Base-by-base conservation (phyloP, 2,888 invertebrate genomes). In the Andrena bicolor region DNA sequence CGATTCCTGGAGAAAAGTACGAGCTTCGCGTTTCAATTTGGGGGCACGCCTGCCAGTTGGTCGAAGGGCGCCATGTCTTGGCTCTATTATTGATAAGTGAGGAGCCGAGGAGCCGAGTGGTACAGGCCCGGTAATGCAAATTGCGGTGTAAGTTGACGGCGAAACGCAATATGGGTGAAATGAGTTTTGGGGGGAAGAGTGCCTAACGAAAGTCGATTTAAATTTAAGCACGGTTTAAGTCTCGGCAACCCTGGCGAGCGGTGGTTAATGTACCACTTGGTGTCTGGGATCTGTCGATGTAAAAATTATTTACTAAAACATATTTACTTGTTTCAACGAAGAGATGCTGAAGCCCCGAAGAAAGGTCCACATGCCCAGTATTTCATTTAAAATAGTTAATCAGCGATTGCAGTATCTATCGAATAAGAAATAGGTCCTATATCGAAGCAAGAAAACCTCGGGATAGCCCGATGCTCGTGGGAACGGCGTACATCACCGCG, bases 121-220 rank as follows among this genome's bases (percentile, higher is more conserved):
- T 69, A 58, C 63, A 69, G 30, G 26, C 20, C 58, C 20, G 23
- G 13, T 20, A 60, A 80, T 72, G 80, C 80, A 72, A 80, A 72
- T 72, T 53, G 53, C 56, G 28, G 49, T 63, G 23, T 79, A 66
- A 80, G 71, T 78, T 56, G 56, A 75, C 68, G 68, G 35, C 63
- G 78, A 78, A 69, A 68, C 68, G 68, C 76, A 78, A 75, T 78
- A 78, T 75, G 75, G 63, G 69, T 75, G 63, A 79, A 72, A 79
- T 66, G 80, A 63, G 56, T 68, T 72, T 35, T 16, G 41, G 41
- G 65, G 13, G 10, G 65, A 65, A 49, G 73, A 23, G 35, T 23
- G 49, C 35, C 28, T 58, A 56, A 75, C 78, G 68, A 78, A 75
- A 63, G 63, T 68, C 66, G 66, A 56, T 80, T 80, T 80, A 72